These are phyloP conservation scores for Salarias fasciatus DNA, from an alignment of 2,797 vertebrate genomes.

Conservation along the genomic window DNA sequence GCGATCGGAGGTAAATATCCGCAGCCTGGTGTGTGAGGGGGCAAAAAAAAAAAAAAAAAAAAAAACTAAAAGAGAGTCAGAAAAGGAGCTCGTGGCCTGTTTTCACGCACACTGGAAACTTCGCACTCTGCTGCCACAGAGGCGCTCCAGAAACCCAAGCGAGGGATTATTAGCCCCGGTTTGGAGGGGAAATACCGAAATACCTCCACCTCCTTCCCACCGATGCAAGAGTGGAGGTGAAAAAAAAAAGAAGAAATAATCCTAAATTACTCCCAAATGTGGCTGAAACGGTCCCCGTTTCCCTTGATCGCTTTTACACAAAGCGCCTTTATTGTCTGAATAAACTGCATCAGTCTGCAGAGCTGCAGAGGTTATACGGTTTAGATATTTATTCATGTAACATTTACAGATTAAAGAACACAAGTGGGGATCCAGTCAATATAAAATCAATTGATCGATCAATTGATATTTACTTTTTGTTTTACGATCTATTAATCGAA, in stretches of 20 bases:
- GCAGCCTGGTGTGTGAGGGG: not conserved
- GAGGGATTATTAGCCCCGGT: constrained; percentile 66
- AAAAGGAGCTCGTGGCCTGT: constrained; percentile 31
- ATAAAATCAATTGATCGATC: no score
- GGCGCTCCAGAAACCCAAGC: constrained; percentile 41
- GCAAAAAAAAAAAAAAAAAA: constrained; percentile 1
- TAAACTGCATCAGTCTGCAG: not conserved
- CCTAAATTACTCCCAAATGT: constrained; percentile 39
- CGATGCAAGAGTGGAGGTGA: constrained; percentile 1
- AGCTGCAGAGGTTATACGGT: not conserved
- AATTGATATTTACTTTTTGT: no score
- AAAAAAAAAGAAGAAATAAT: not conserved
- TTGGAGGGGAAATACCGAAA: constrained; percentile 28
- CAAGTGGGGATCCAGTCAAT: no score
- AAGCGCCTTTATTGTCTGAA: constrained; percentile 19
- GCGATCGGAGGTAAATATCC: no score
- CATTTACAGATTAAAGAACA: no score
- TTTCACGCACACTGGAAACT: constrained; percentile 63
- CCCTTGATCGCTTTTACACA: not conserved
- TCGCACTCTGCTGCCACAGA: constrained; percentile 63
- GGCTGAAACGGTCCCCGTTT: not conserved
- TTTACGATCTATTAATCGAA: no score
- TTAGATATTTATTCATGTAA: no score
- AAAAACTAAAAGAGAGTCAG: constrained; percentile 11
- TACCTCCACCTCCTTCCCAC: constrained; percentile 11